A percentile compares a stretch with the other conserved stretches of the same genome.
These are phyloP conservation scores for Baryphthengus martii DNA, from an alignment of 2,113 vertebrate species.

Conservation along the genomic window DNA sequence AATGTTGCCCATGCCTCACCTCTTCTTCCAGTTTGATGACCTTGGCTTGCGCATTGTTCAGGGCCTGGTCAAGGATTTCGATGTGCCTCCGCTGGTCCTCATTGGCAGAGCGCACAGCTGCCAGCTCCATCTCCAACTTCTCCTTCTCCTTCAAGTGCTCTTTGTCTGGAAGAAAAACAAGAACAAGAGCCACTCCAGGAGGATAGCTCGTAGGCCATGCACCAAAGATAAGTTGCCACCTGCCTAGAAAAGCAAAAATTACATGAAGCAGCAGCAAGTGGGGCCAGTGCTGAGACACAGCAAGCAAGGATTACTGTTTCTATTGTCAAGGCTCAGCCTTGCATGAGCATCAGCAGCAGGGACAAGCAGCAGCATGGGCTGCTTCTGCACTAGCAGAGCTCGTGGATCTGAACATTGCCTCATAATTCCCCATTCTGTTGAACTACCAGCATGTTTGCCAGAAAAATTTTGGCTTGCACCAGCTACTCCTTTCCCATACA, in stretches of 20 bases:
- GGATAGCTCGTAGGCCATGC: background rate
- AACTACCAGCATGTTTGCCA: background rate
- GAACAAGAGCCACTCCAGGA: constrained; percentile 32
- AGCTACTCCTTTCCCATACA: background rate
- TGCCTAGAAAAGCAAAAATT: background rate
- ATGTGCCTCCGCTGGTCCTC: constrained; percentile 84
- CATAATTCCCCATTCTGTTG: background rate
- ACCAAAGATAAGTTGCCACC: constrained; percentile 17
- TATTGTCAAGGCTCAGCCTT: background rate
- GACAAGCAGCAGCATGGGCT: background rate
- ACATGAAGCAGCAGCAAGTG: background rate
- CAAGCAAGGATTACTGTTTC: background rate
- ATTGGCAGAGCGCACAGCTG: constrained; percentile 73
- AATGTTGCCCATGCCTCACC: constrained; percentile 61
- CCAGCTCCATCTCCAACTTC: constrained; percentile 81
- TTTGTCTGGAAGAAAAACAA: constrained; percentile 70
- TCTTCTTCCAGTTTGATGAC: constrained; percentile 85
- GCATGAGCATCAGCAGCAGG: background rate
- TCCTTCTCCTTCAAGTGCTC: constrained; percentile 83
- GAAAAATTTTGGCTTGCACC: background rate
- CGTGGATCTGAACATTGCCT: background rate
- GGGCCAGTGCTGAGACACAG: background rate
- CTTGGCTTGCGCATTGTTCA: constrained; percentile 81
- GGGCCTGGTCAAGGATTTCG: constrained; percentile 83
- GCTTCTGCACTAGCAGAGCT: background rate